Conservation (phyloP, 2,888 invertebrate genomes). For the Aphrophora alni region DNA sequence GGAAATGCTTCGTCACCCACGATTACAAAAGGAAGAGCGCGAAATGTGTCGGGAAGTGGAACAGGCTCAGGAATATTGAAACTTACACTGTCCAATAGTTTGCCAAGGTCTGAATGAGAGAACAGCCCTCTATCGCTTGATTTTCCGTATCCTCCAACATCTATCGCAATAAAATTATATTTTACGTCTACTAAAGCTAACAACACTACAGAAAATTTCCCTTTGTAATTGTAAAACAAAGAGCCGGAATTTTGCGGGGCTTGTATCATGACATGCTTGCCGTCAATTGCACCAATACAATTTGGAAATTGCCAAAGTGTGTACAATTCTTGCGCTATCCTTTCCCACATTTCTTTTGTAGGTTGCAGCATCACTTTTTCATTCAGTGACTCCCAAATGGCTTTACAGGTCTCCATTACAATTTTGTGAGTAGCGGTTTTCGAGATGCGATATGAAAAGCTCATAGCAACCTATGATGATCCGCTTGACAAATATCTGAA, state of each 20-base stretch:
- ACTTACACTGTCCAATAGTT: constrained; percentile 16
- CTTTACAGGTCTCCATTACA: constrained; percentile 39
- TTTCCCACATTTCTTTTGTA: constrained; percentile 44
- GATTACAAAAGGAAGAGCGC: constrained; percentile 49
- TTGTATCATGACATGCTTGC: constrained; percentile 49
- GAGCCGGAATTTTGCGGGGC: constrained; percentile 48
- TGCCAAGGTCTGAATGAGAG: constrained; percentile 46
- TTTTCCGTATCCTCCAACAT: constrained; percentile 52
- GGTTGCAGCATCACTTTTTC: constrained; percentile 47
- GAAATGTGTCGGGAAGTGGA: constrained; percentile 49
- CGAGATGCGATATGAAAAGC: constrained; percentile 43
- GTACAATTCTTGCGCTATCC: constrained; percentile 42
- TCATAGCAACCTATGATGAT: constrained; percentile 43
- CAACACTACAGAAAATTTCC: constrained; percentile 47
- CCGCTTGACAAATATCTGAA: constrained; percentile 48
- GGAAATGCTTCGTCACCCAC: constrained; percentile 52
- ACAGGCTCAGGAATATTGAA: constrained; percentile 49
- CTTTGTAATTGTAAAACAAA: constrained; percentile 49
- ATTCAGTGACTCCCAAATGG: constrained; percentile 39
- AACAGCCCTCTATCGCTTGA: constrained; percentile 53
- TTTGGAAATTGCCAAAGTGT: constrained; percentile 47
- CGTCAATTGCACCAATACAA: constrained; percentile 47
- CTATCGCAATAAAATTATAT: constrained; percentile 51
- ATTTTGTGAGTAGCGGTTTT: constrained; percentile 40
- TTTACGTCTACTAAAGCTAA: constrained; percentile 51